A percentile compares a stretch with the other conserved stretches of the same genome.
These are phyloP conservation scores for Aradophagus sp. DNA, from an alignment of 1,140 invertebrate genomes.

Conservation along the genomic window DNA sequence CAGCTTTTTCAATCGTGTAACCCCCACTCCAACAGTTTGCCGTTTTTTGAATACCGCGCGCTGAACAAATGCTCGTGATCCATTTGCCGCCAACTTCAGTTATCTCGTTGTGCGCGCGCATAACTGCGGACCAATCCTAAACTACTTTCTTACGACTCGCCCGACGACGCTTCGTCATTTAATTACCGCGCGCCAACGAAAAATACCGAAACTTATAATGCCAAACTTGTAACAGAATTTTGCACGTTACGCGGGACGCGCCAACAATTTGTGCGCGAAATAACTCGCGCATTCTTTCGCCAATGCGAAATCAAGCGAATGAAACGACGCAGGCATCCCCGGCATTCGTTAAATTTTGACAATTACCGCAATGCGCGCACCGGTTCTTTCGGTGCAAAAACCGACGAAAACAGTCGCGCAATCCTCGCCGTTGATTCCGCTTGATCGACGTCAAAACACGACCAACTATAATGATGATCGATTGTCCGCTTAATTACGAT, in stretches of 20 bases:
- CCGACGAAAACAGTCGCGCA: neutral
- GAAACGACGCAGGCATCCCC: constrained; percentile 18
- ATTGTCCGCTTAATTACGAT: constrained; percentile 33
- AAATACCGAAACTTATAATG: constrained; percentile 28
- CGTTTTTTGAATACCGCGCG: no score
- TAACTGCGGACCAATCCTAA: no score
- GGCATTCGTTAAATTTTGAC: constrained; percentile 40
- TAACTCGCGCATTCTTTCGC: constrained; percentile 28
- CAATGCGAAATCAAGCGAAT: constrained; percentile 32
- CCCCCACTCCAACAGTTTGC: no score
- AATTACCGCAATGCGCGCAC: constrained; percentile 18
- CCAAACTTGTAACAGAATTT: constrained; percentile 30
- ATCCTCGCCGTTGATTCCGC: constrained; percentile 8
- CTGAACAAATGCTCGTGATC: no score
- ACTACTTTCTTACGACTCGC: no score
- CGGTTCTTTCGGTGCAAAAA: no score
- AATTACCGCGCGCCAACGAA: constrained; percentile 12
- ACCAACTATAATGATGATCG: constrained; percentile 24
- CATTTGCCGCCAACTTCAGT: no score
- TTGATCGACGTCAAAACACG: constrained; percentile 18
- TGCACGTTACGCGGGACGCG: constrained; percentile 21
- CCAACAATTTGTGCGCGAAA: constrained; percentile 37
- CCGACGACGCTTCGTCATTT: no score
- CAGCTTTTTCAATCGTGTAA: no score
- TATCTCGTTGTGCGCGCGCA: no score